Conservation (phyloP, 2,888 invertebrate genomes). For the Alloplasta piceator region DNA sequence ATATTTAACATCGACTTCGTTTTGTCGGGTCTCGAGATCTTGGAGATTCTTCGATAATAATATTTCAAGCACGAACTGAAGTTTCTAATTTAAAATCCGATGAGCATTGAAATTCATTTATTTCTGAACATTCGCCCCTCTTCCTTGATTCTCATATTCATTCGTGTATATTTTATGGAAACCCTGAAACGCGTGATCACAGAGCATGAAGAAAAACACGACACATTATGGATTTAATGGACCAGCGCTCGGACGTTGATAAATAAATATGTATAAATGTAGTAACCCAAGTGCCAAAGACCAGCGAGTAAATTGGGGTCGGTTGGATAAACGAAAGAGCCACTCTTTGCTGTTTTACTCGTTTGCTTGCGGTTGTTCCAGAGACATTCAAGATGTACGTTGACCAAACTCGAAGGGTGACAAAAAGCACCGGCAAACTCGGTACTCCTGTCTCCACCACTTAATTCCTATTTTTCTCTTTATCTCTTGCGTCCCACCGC, state of each 20-base stretch:
- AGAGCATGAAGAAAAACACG: not conserved
- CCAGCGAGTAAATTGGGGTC: conserved; percentile 63
- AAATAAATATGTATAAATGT: not conserved
- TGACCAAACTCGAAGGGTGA: conserved; percentile 5
- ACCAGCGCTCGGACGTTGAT: conserved; percentile 52
- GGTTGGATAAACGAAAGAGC: conserved; percentile 38
- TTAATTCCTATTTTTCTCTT: not conserved
- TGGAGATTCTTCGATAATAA: too few species aligned
- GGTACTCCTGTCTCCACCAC: conserved; percentile 7
- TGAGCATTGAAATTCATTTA: too few species aligned
- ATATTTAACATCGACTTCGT: too few species aligned
- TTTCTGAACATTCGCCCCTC: conserved; percentile 2
- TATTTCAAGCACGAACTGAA: too few species aligned
- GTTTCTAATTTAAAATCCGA: too few species aligned
- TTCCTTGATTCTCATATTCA: not conserved
- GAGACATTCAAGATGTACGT: conserved; percentile 4
- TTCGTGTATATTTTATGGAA: not conserved
- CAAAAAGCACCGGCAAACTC: conserved; percentile 9
- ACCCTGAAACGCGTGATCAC: not conserved
- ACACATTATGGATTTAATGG: conserved; percentile 64
- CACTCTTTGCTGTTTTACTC: conserved; percentile 5
- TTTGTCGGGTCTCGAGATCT: too few species aligned
- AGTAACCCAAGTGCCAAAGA: conserved; percentile 11
- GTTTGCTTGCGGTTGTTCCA: not conserved
- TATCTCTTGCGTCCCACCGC: conserved; percentile 6